Conservation (phyloP, 2,113 vertebrate genomes). For the Phocoena sinus region DNA sequence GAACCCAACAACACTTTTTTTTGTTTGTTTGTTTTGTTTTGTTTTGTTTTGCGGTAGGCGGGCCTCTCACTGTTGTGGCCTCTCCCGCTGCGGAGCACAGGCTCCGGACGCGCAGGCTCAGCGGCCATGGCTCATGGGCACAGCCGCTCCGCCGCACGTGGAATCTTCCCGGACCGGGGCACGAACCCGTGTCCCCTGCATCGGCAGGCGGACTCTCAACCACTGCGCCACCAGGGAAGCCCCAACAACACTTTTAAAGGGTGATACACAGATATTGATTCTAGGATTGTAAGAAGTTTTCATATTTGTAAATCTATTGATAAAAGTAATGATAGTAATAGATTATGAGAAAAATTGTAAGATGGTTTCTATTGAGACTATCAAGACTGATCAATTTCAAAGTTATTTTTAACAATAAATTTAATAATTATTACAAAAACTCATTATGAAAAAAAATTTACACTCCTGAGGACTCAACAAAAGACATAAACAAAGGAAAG, state of each 20-base stretch:
- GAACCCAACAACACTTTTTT: not conserved
- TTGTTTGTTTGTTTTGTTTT: too few species aligned
- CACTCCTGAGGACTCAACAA: not conserved
- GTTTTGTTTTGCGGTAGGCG: too few species aligned
- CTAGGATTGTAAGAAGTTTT: not conserved
- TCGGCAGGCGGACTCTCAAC: too few species aligned
- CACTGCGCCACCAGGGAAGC: too few species aligned
- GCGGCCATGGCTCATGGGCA: too few species aligned
- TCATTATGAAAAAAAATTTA: not conserved
- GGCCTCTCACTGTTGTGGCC: too few species aligned
- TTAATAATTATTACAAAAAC: not conserved
- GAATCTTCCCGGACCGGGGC: too few species aligned
- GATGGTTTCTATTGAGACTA: not conserved
- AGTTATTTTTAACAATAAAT: not conserved
- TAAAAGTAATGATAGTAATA: not conserved
- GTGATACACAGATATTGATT: not conserved
- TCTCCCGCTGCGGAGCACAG: too few species aligned
- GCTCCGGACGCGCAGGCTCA: too few species aligned
- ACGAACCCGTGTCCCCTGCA: too few species aligned
- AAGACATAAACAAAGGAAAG: not conserved
- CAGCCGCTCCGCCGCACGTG: too few species aligned
- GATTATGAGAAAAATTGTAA: not conserved
- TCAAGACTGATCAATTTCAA: not conserved
- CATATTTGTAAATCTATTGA: not conserved
- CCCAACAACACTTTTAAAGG: not conserved